Conservation (phyloP, 2,113 vertebrate species). For the Elgaria multicarinata region DNA sequence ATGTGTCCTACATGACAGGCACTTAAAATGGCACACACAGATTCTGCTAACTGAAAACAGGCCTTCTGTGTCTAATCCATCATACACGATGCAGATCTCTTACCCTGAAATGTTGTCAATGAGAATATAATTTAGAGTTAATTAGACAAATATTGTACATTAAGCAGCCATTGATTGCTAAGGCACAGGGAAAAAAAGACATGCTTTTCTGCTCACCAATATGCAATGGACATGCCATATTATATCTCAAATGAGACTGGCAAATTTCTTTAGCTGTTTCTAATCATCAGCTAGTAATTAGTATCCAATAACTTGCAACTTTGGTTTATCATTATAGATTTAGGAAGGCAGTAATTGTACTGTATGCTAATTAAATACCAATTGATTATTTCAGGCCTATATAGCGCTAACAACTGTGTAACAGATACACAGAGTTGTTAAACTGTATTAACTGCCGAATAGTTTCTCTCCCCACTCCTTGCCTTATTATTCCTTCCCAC, state of each 20-base stretch:
- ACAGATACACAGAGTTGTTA: conserved; percentile 61
- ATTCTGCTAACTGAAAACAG: conserved; percentile 57
- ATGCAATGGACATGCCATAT: conserved; percentile 61
- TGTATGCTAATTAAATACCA: conserved; percentile 78
- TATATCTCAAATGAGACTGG: conserved; percentile 64
- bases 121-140: conserved; percentile 82
- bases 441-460: conserved; percentile 65
- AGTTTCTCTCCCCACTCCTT: neutral
- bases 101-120: conserved; percentile 72
- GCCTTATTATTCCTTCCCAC: neutral
- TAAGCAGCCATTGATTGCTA: conserved; percentile 81
- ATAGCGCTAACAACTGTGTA: conserved; percentile 68
- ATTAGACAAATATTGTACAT: conserved; percentile 81
- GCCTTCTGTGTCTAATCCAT: conserved; percentile 77
- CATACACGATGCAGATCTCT: conserved; percentile 71
- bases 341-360: conserved; percentile 74
- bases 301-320: conserved; percentile 69
- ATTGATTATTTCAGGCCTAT: conserved; percentile 73
- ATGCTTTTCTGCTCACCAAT: conserved; percentile 43
- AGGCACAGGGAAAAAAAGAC: conserved; percentile 44
- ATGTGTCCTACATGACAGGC: conserved; percentile 33
- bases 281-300: conserved; percentile 74
- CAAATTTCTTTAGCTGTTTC: conserved; percentile 58
- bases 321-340: conserved; percentile 75
- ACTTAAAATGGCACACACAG: conserved; percentile 12